Base-by-base conservation (phyloP, 2,888 invertebrate genomes). In the Sphecodes monilicornis region DNA sequence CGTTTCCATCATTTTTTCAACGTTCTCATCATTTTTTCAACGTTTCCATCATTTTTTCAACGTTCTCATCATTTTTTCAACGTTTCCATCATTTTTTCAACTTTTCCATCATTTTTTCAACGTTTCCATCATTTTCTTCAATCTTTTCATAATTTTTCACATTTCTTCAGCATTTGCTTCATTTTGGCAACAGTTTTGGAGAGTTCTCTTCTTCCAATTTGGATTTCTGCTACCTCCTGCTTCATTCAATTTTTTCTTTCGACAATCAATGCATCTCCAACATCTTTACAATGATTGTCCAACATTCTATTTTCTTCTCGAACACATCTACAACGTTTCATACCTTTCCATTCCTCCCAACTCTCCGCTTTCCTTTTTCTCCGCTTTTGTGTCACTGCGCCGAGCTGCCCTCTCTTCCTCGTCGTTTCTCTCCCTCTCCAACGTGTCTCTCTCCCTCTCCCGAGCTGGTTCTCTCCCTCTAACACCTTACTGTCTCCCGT, bases 351-450 rank as follows among this genome's bases (percentile, higher is more conserved):
- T 60, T 60, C 29, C 60, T 60, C 16, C 60, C 26, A 60, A 29
- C 60, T 29, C 29, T 29, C 18, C 66, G 4, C 39, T 66, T 43
- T 41, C 68, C 73, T 70, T 78, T 57, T 41, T 54, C 76, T 68
- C 80, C 57, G 16, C 6, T 29, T 60, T 29, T 57, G 60, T 73
- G 36, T 36, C 78, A 60, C 66, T n/a, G 36, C 69, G 41, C 22
- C 36, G 11, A 36, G n/a, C 39, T 32, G 57, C 78, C 74, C 54
- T 18, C 60, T 16, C 39, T 39, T 70, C 36, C 43, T 43, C 68
- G 11, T 13, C 16, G 50, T n/a, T 11, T 84, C 41, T 75, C 71
- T 77, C 70, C 64, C 73, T 73, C 78, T 69, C 69, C 36, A 32
- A 39, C 57, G 16, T 71, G 64, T 66, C 71, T 64, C 71, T 32